Evolutionary conservation across 1,140 invertebrate genomes (phyloP), one percentile per base, ranked within the genome.

Genomic region (Bicyclus anynana): DNA sequence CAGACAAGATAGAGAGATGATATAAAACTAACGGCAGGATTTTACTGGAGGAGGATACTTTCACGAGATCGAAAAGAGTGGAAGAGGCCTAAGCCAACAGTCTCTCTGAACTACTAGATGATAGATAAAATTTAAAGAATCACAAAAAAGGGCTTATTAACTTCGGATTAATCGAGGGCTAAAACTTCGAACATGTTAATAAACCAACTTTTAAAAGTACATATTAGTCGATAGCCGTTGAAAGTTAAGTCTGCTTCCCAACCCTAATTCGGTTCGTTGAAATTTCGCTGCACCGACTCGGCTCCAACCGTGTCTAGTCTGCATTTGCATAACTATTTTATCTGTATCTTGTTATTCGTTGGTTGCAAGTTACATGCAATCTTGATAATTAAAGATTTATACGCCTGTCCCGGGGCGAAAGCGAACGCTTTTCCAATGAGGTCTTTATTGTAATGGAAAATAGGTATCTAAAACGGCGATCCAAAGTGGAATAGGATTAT

Each of bases 311-410:
- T 35, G 51, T 60, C 54, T 67, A 57, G 67, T 58, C 57, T 65
- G 49, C 56, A 77, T 81, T 81, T 76, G 65, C 78, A 81, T 81
- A 80, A 80, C 71, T 77, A 78, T 77, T 78, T 69, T 69, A 72
- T 74, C 74, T 70, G 59, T 62, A 68, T 71, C 67, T 71, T 65
- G 68, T 73, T 69, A 70, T 69, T 69, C 69, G 62, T 71, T 62
- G 67, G 53, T 58, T 60, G 60, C 62, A 64, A 70, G 64, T 56
- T 67, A 69, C 67, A 65, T 71, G 65, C 72, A 63, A 74, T 74
- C 72, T 72, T 71, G 70, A 73, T 73, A 70, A 74, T 75, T 75
- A 69, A 75, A 71, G 68, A 73, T 72, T 69, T 74, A 72, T 72
- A 59, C 55, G 48, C 54, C 55, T 62, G 64, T 62, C 54, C 52